These are phyloP conservation scores for Notodonta dromedarius DNA, from an alignment of 2,888 invertebrate species.

Conservation along the genomic window DNA sequence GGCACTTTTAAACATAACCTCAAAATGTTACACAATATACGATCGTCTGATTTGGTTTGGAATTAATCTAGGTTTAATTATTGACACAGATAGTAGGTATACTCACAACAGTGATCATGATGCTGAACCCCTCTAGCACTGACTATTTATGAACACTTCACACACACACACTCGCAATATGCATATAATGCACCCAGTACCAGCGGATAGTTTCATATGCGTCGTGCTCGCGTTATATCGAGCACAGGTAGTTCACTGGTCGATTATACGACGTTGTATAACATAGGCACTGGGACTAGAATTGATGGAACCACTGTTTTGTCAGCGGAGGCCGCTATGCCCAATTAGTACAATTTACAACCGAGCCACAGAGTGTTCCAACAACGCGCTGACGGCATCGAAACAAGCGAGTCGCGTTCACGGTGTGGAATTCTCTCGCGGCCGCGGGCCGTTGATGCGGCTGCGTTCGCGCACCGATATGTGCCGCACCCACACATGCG, in stretches of 20 bases:
- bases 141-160: slow-evolving; percentile 80
- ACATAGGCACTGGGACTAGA: slow-evolving; percentile 62
- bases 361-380: slow-evolving; percentile 70
- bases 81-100: slow-evolving; percentile 45
- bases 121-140: slow-evolving; percentile 71
- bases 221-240: slow-evolving; percentile 57
- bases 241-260: slow-evolving; percentile 66
- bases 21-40: slow-evolving; percentile 60
- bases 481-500: slow-evolving; percentile 60
- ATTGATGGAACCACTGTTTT: slow-evolving; percentile 75
- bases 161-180: slow-evolving; percentile 74
- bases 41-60: slow-evolving; percentile 36
- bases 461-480: slow-evolving; percentile 75
- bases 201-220: slow-evolving; percentile 63
- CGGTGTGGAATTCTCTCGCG: slow-evolving; percentile 75
- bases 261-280: slow-evolving; percentile 62
- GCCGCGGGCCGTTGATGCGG: slow-evolving; percentile 63
- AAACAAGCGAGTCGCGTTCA: slow-evolving; percentile 78
- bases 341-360: slow-evolving; percentile 82
- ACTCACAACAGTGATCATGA: slow-evolving; percentile 77
- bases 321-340: slow-evolving; percentile 74
- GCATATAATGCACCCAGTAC: slow-evolving; percentile 73
- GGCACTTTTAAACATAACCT: slow-evolving; percentile 72
- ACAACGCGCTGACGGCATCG: slow-evolving; percentile 78
- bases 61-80: slow-evolving; percentile 45